phyloP scores from a whole-genome alignment of 2,888 invertebrate species.

The Tenthredo livida region DNA sequence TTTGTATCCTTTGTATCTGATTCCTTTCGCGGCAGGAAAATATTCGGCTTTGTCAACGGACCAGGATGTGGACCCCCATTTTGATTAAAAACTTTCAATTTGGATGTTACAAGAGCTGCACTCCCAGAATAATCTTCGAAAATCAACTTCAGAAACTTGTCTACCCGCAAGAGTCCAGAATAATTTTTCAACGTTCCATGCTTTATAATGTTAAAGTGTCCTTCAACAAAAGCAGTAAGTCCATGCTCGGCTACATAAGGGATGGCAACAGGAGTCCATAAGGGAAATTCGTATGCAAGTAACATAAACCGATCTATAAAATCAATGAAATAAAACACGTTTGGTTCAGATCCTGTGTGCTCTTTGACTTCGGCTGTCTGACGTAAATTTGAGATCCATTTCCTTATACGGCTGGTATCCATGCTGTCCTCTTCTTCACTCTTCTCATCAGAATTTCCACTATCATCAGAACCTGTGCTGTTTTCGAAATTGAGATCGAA shows the following conservation, averaged over 20 bases:
- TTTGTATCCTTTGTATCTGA: too few relatives aligned
- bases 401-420: slow-evolving; percentile 37
- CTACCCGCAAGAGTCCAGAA: slow-evolving; percentile 19
- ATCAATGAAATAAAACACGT: slow-evolving; percentile 43
- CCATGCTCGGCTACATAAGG: slow-evolving; percentile 45
- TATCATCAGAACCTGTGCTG: not conserved
- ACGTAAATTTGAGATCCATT: slow-evolving; percentile 32
- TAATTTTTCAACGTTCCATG: slow-evolving; percentile 35
- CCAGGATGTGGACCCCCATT: slow-evolving; percentile 54
- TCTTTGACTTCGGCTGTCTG: slow-evolving; percentile 10
- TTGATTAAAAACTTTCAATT: slow-evolving; percentile 49
- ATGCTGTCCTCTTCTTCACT: slow-evolving; percentile 9
- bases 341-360: slow-evolving; percentile 17
- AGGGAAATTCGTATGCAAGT: slow-evolving; percentile 45
- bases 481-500: slow-evolving; percentile 41
- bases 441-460: not conserved
- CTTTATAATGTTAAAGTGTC: slow-evolving; percentile 43
- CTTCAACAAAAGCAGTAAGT: slow-evolving; percentile 39
- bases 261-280: slow-evolving; percentile 51
- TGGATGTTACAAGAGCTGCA: slow-evolving; percentile 32
- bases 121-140: slow-evolving; percentile 44
- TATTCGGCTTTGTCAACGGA: slow-evolving; percentile 40
- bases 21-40: not conserved
- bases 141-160: slow-evolving; percentile 51
- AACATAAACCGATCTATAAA: slow-evolving; percentile 48